Conservation (phyloP, 2,113 vertebrate genomes). For the Megaceryle torquata region DNA sequence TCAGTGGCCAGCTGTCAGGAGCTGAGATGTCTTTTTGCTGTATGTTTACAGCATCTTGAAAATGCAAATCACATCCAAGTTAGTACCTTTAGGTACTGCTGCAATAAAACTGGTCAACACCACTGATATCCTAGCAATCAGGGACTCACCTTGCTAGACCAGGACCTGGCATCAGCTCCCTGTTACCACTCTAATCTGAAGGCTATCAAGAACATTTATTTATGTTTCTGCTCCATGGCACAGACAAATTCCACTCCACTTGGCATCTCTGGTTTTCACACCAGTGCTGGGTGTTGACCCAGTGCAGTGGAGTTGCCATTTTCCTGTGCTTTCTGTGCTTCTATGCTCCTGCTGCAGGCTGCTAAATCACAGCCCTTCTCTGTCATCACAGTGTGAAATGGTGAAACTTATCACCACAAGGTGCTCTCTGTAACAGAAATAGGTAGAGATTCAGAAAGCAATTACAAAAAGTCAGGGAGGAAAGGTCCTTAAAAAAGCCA, state of each 20-base stretch:
- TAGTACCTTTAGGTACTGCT: background rate
- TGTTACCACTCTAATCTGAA: background rate
- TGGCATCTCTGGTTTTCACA: background rate
- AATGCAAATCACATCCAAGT: background rate
- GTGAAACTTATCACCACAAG: background rate
- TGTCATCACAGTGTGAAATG: background rate
- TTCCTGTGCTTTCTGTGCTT: background rate
- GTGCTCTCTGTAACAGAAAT: background rate
- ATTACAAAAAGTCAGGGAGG: background rate
- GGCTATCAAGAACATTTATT: background rate
- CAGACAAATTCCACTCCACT: background rate
- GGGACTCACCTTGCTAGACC: background rate
- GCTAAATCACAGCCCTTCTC: background rate
- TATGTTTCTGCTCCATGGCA: background rate
- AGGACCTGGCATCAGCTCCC: accelerated
- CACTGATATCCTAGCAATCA: background rate
- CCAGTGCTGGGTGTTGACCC: background rate
- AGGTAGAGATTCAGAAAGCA: background rate
- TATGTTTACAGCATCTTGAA: background rate
- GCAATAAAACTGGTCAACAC: background rate
- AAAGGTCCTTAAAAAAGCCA: background rate
- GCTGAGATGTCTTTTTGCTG: background rate
- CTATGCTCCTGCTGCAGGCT: background rate
- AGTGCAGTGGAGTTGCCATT: background rate
- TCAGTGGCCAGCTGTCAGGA: background rate